Percentiles rank a stretch among this genome's conserved stretches.
Evolutionary conservation across 2,888 invertebrate genomes (phyloP).

Genomic region (Molanna angustata): DNA sequence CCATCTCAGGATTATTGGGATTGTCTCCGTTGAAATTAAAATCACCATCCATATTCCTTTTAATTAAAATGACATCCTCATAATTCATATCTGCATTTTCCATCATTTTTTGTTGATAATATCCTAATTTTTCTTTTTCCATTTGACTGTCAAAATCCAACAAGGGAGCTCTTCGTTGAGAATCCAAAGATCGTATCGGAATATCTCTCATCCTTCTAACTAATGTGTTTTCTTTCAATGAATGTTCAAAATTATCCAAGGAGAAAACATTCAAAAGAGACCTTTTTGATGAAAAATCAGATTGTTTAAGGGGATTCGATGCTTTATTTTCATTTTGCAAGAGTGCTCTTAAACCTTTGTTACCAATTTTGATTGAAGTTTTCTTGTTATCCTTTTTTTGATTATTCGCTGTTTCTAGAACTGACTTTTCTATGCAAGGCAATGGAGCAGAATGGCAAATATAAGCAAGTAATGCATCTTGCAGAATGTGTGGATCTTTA

Average conservation of each 20-base stretch:
- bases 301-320: no score
- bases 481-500: constrained; percentile 66
- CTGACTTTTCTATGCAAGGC: constrained; percentile 63
- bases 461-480: constrained; percentile 81
- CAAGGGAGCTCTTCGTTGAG: constrained; percentile 41
- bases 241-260: constrained; percentile 6
- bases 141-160: constrained; percentile 53
- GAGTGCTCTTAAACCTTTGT: constrained; percentile 13
- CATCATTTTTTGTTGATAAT: constrained; percentile 47
- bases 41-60: constrained; percentile 53
- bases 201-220: constrained; percentile 41
- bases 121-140: constrained; percentile 51
- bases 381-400: constrained; percentile 3
- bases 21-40: constrained; percentile 44
- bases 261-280: constrained; percentile 12
- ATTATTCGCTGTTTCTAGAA: no score
- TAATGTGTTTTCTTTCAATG: neutral
- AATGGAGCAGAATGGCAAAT: constrained; percentile 80
- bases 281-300: neutral
- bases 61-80: constrained; percentile 51
- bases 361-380: constrained; percentile 8
- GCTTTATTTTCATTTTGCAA: constrained; percentile 1
- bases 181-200: constrained; percentile 46
- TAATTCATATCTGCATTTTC: constrained; percentile 48
- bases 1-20: constrained; percentile 49